Conservation (phyloP, 2,797 vertebrate genomes). For the Sebastolobus alascanus region DNA sequence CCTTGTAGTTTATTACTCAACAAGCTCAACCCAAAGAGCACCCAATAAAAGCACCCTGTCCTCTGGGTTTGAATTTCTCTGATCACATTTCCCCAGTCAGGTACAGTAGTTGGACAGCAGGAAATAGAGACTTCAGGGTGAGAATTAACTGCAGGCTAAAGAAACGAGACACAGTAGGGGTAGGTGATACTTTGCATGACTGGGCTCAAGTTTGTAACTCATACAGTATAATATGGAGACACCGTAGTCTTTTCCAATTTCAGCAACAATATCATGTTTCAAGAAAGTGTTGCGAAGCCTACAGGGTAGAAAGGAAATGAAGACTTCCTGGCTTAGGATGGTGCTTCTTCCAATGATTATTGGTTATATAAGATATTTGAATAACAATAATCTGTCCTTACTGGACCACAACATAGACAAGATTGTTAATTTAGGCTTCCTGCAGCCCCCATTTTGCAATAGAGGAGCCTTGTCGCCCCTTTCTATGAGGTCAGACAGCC, state of each 20-base stretch:
- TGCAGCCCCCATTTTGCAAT: background rate
- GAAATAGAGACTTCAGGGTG: slow-evolving; percentile 29
- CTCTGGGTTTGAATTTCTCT: slow-evolving; percentile 11
- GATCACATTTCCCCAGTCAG: slow-evolving; percentile 56
- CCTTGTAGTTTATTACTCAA: background rate
- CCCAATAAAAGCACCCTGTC: background rate
- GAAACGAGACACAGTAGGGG: slow-evolving; percentile 21
- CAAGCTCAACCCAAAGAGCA: background rate
- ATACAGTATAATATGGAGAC: background rate
- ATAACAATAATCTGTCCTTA: background rate
- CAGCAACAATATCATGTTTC: slow-evolving; percentile 22
- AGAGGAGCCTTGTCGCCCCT: background rate
- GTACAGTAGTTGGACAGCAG: slow-evolving; percentile 28
- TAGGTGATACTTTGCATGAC: slow-evolving; percentile 2
- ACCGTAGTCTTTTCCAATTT: slow-evolving; percentile 5
- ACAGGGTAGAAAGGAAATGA: slow-evolving; percentile 12
- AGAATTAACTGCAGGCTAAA: slow-evolving; percentile 33
- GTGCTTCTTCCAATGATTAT: background rate
- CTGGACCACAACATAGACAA: background rate
- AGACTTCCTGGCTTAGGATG: slow-evolving; percentile 9
- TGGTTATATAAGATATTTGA: background rate
- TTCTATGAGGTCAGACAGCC: background rate
- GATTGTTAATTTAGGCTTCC: background rate
- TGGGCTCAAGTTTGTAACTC: slow-evolving; percentile 8
- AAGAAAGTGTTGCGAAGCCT: slow-evolving; percentile 9